Conservation (phyloP, 1,140 invertebrate genomes). For the Antheraea mylitta region DNA sequence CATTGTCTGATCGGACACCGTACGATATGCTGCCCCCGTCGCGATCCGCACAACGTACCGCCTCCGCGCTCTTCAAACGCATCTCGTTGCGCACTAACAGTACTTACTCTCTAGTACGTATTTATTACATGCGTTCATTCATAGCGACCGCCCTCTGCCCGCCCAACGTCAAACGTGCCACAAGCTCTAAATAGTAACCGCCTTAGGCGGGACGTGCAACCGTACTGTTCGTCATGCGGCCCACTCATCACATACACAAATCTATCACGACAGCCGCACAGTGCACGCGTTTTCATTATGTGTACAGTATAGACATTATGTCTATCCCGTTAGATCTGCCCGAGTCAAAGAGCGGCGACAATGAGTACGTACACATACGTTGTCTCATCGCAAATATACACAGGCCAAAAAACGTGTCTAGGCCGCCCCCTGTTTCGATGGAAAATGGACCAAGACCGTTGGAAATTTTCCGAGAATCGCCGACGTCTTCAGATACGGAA, state of each 20-base stretch:
- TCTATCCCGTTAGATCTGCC: constrained; percentile 50
- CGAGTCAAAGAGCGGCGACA: constrained; percentile 38
- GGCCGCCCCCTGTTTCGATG: constrained; percentile 47
- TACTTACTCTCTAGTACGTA: constrained; percentile 73
- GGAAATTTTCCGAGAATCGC: constrained; percentile 55
- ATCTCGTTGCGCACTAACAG: constrained; percentile 62
- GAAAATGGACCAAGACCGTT: constrained; percentile 30
- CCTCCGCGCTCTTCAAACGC: constrained; percentile 64
- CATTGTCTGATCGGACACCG: constrained; percentile 49
- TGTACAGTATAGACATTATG: constrained; percentile 45
- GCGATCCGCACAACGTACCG: constrained; percentile 53
- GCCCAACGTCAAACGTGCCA: constrained; percentile 42
- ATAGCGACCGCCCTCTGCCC: constrained; percentile 55
- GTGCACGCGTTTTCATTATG: constrained; percentile 58
- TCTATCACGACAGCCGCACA: constrained; percentile 55
- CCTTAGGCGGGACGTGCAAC: constrained; percentile 52
- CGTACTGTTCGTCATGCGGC: constrained; percentile 35
- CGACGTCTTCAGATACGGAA: constrained; percentile 55
- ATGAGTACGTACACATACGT: constrained; percentile 68
- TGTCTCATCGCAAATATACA: constrained; percentile 75
- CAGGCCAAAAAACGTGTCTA: constrained; percentile 69
- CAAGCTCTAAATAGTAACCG: constrained; percentile 67
- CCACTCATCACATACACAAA: constrained; percentile 51
- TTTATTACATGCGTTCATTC: constrained; percentile 54
- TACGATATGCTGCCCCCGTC: constrained; percentile 65